phyloP scores from a whole-genome alignment of 2,888 invertebrate genomes.

The Mallateleia sp. region DNA sequence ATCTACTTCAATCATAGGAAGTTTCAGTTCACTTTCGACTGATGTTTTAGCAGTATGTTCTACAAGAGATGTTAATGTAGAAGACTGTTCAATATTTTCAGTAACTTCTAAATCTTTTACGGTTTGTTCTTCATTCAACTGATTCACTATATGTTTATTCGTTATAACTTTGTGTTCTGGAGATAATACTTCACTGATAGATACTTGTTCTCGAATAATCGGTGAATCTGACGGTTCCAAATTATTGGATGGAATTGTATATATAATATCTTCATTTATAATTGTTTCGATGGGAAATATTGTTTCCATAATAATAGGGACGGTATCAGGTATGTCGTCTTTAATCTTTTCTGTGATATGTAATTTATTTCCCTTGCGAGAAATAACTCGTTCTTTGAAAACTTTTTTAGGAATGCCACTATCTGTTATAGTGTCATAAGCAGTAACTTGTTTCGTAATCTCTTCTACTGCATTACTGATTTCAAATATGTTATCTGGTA shows the following conservation, averaged over 20 bases:
- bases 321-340: neutral
- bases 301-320: neutral
- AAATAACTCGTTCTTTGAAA: neutral
- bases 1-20: neutral
- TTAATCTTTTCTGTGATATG: neutral
- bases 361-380: neutral
- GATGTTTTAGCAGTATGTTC: neutral
- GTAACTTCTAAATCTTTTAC: conserved; percentile 12
- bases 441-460: neutral
- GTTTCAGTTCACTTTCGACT: neutral
- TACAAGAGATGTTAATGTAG: neutral
- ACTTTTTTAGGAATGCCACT: neutral
- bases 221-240: neutral
- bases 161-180: neutral
- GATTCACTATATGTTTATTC: neutral
- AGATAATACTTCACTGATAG: neutral
- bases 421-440: neutral
- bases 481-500: conserved; percentile 1
- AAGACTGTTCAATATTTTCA: neutral
- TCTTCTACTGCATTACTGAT: neutral
- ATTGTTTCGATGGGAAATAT: neutral
- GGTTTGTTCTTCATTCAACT: neutral
- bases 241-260: neutral
- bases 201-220: neutral
- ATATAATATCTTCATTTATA: neutral